phyloP scores from a whole-genome alignment of 2,888 invertebrate species.

The Zaprionus lineosus region DNA sequence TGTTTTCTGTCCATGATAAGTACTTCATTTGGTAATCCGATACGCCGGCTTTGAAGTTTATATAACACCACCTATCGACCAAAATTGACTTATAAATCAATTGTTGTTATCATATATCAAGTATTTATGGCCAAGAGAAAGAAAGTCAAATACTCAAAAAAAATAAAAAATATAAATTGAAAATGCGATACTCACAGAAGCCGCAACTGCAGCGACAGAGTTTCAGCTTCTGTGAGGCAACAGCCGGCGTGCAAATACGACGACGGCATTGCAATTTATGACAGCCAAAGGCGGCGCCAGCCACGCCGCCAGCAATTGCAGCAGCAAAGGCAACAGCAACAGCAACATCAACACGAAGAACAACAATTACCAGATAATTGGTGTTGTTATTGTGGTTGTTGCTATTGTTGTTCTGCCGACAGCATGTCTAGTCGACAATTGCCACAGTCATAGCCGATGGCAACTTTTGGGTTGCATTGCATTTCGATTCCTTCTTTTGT shows the following conservation, averaged over 20 bases:
- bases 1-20: no score
- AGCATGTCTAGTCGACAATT: conserved; percentile 48
- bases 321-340: conserved; percentile 27
- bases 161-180: no score
- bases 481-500: conserved; percentile 55
- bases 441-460: conserved; percentile 44
- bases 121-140: no score
- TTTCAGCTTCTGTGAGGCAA: no score
- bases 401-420: conserved; percentile 50
- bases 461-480: conserved; percentile 58
- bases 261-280: conserved; percentile 56
- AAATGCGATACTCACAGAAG: no score
- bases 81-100: no score
- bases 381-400: conserved; percentile 35
- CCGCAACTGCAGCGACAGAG: background rate
- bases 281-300: conserved; percentile 58
- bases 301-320: conserved; percentile 49
- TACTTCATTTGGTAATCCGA: no score
- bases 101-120: no score
- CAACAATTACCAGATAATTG: conserved; percentile 73
- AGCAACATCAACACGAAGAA: conserved; percentile 26
- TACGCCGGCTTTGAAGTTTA: no score
- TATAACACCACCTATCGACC: no score
- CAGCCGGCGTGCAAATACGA: conserved; percentile 1
- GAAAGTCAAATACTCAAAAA: no score